These are phyloP conservation scores for Macrosteles quadrilineatus DNA, from an alignment of 1,140 invertebrate genomes.

Conservation along the genomic window DNA sequence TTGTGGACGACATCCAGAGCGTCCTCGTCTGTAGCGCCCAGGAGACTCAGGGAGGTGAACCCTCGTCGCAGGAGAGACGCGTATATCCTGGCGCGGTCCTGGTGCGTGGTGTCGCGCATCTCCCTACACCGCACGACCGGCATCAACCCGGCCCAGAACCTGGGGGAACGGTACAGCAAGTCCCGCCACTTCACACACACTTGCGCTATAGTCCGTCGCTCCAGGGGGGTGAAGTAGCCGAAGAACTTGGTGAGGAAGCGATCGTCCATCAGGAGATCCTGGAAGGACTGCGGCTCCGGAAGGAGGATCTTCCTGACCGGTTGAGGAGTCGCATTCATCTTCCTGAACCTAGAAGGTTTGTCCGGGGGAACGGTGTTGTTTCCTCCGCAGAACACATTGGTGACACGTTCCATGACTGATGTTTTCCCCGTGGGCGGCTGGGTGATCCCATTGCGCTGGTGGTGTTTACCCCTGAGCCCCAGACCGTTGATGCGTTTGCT, in stretches of 20 bases:
- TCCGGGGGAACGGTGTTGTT: conserved; percentile 36
- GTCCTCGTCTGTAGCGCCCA: conserved; percentile 87
- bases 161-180: conserved; percentile 77
- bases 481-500: conserved; percentile 85
- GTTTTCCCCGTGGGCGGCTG: conserved; percentile 53
- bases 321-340: conserved; percentile 43
- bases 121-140: conserved; percentile 83
- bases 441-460: conserved; percentile 43
- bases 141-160: conserved; percentile 80
- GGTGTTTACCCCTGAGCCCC: conserved; percentile 68
- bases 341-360: conserved; percentile 39
- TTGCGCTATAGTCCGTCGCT: conserved; percentile 76
- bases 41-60: conserved; percentile 80
- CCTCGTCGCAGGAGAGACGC: conserved; percentile 79
- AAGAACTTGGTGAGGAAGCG: conserved; percentile 83
- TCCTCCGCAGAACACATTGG: conserved; percentile 77
- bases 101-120: conserved; percentile 63
- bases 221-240: conserved; percentile 77
- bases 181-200: conserved; percentile 84
- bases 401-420: conserved; percentile 81
- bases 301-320: conserved; percentile 6
- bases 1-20: conserved; percentile 82
- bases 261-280: conserved; percentile 79
- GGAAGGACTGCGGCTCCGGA: conserved; percentile 60
- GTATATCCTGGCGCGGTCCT: conserved; percentile 72